Conservation (phyloP, 2,113 vertebrate genomes). For the Dromas ardeola region DNA sequence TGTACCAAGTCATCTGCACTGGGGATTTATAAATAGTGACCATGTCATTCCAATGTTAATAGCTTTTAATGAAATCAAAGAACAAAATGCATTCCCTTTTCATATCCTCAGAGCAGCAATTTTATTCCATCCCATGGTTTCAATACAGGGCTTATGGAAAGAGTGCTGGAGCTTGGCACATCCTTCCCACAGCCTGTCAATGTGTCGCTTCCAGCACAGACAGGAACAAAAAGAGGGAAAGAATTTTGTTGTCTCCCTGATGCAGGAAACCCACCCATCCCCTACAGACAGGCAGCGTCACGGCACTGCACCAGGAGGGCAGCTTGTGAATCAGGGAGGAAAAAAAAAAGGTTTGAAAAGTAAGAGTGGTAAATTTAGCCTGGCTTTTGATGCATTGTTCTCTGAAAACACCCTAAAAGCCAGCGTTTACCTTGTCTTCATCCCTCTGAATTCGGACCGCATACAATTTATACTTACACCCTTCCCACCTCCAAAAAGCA, state of each 20-base stretch:
- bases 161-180: not conserved
- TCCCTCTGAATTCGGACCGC: not conserved
- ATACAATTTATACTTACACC: not conserved
- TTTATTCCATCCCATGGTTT: not conserved
- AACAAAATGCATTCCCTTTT: not conserved
- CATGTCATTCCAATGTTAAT: constrained; percentile 34
- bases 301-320: not conserved
- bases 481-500: not conserved
- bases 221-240: constrained; percentile 52
- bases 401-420: not conserved
- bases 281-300: not conserved
- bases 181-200: not conserved
- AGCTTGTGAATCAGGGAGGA: not conserved
- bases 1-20: constrained; percentile 6
- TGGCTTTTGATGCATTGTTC: not conserved
- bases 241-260: constrained; percentile 3
- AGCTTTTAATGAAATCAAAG: constrained; percentile 14
- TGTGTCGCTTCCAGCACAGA: not conserved
- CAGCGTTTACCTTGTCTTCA: not conserved
- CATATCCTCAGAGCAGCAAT: not conserved
- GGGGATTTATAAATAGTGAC: constrained; percentile 24
- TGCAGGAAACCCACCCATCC: constrained; percentile 65
- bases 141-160: not conserved
- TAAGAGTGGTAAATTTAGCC: not conserved
- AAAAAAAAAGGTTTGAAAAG: not conserved